Conservation (phyloP, 2,888 invertebrate genomes). For the Dryobotodes eremita region DNA sequence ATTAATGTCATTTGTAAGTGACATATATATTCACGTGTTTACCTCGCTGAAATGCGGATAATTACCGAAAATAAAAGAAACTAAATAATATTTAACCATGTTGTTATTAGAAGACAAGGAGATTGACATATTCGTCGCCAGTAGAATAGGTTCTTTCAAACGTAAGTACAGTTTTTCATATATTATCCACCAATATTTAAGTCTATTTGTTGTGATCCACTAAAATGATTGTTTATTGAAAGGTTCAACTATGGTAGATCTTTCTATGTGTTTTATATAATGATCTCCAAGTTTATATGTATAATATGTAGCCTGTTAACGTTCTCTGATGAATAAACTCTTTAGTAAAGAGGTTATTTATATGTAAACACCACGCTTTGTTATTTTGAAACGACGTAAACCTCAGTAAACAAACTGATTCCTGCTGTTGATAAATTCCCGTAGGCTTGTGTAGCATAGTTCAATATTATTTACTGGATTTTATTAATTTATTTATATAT, state of each 20-base stretch:
- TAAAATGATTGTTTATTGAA: background rate
- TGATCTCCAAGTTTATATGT: background rate
- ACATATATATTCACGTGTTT: conserved; percentile 57
- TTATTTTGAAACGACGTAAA: background rate
- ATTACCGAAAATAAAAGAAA: conserved; percentile 14
- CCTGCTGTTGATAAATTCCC: background rate
- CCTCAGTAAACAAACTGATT: background rate
- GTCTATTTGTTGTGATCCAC: background rate
- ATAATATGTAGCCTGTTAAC: background rate
- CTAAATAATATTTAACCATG: conserved; percentile 61
- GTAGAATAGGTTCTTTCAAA: conserved; percentile 90
- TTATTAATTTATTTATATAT: background rate
- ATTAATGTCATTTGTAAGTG: conserved; percentile 15
- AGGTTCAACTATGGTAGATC: rapidly evolving
- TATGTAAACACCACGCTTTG: conserved; percentile 8
- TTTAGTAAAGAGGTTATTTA: conserved; percentile 19
- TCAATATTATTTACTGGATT: background rate
- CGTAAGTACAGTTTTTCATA: conserved; percentile 80
- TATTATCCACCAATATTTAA: background rate
- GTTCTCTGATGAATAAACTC: rapidly evolving
- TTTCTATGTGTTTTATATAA: background rate
- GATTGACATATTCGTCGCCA: conserved; percentile 89
- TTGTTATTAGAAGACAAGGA: conserved; percentile 79
- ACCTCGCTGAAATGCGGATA: conserved; percentile 40
- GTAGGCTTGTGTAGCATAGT: background rate